Base-by-base conservation (phyloP, 1,140 invertebrate genomes). In the Eumeta japonica region DNA sequence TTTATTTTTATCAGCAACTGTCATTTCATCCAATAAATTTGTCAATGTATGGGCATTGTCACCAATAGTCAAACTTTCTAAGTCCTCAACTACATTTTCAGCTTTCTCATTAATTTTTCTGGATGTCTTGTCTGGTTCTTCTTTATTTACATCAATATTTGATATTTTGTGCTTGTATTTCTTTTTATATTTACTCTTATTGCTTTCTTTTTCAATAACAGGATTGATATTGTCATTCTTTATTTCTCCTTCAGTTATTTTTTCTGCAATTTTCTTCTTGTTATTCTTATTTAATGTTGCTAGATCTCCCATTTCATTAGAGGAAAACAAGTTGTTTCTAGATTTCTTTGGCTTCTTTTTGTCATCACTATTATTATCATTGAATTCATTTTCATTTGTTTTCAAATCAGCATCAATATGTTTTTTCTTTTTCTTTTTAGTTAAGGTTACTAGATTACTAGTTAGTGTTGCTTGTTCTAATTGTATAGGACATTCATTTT, bases 61-160 rank as follows among this genome's bases (percentile, higher is more conserved):
- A 9, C 63, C 65, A 35, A 70, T 65, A n/a, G 44, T 62, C 3
- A 72, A 43, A 28, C 62, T 70, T 45, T 70, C 60, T 4, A 72
- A 41, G n/a, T 61, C 53, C 37, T 59, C 51, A 38, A 48, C 59
- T 17, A 71, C 61, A 3, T 40, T 36, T 29, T 72, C 67, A 5
- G 56, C 50, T 29, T 61, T 65, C 10, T 35, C 37, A 30, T 46
- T 51, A 14, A 35, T 24, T 38, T 49, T 52, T 50, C 48, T 42
- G 19, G 36, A 13, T 13, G 39, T 24, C 32, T 58, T 50, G 20
- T 48, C 44, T 2, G 45, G 55, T 41, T 56, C 45, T 27, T 46
- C 11, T 16, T 34, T 16, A 10, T 16, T 34, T 10, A 16, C 32
- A 16, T 16, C 11, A 5, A 10, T 16, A 9, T 34, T 18, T 10